Percentiles rank a stretch among this genome's conserved stretches.
These are phyloP conservation scores for Garrulus glandarius DNA, from an alignment of 2,797 vertebrate genomes.

Conservation along the genomic window DNA sequence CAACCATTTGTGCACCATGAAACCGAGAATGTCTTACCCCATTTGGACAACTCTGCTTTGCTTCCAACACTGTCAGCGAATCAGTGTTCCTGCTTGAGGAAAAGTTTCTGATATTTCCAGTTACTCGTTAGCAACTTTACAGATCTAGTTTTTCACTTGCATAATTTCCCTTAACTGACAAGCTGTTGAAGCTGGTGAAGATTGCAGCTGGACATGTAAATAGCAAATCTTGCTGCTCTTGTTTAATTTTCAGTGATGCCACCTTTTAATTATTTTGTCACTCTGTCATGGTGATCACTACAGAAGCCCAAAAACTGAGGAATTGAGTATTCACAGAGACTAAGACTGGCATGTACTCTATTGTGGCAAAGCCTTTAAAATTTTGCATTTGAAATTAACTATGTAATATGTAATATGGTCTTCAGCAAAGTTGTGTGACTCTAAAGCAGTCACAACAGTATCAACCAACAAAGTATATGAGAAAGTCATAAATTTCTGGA, in stretches of 20 bases:
- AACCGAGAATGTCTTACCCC: neutral
- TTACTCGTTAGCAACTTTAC: neutral
- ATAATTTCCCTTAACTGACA: neutral
- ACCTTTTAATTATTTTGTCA: neutral
- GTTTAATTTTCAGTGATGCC: neutral
- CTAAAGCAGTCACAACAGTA: neutral
- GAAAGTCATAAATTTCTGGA: neutral
- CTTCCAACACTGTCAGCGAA: neutral
- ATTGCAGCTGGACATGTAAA: neutral
- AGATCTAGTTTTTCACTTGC: neutral
- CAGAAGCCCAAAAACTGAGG: neutral
- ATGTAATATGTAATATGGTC: neutral
- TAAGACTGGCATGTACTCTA: neutral
- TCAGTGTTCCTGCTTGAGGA: neutral
- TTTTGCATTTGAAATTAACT: neutral
- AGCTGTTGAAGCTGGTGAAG: neutral
- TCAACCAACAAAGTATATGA: neutral
- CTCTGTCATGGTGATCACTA: neutral
- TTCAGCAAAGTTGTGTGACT: neutral
- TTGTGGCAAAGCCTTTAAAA: neutral
- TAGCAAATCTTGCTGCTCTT: neutral
- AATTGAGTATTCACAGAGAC: neutral
- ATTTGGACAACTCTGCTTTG: neutral
- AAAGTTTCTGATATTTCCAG: neutral
- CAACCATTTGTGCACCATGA: neutral